These are phyloP conservation scores for Falco biarmicus DNA, from an alignment of 2,797 vertebrate genomes.

Conservation along the genomic window DNA sequence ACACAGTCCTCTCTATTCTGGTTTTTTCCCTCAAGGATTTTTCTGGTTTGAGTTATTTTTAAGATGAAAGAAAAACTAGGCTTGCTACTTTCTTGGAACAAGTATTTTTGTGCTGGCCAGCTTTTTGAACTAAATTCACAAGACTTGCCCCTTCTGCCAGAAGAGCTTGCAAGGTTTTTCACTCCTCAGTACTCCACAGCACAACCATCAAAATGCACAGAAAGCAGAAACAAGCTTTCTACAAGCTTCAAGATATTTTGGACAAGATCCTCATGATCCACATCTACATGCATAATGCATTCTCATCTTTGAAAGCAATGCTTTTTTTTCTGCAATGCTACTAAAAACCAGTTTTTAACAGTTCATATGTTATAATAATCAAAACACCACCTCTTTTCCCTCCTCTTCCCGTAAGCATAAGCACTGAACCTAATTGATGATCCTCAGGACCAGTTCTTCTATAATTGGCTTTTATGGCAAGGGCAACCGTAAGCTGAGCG, in stretches of 20 bases:
- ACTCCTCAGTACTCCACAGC: neutral
- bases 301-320: neutral
- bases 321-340: neutral
- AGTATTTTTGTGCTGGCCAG: neutral
- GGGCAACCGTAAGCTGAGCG: neutral
- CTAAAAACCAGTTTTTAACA: neutral
- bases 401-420: neutral
- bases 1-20: neutral
- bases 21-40: neutral
- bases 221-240: neutral
- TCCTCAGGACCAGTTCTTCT: neutral
- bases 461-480: neutral
- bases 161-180: neutral
- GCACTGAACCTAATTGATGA: neutral
- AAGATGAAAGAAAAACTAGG: neutral
- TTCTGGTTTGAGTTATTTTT: neutral
- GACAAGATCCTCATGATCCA: neutral
- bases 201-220: neutral
- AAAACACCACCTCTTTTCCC: neutral
- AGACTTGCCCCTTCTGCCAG: neutral
- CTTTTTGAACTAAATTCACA: neutral
- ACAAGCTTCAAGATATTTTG: neutral
- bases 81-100: slow-evolving; percentile 1
- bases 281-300: neutral
- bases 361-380: neutral